Evolutionary conservation across 1,140 invertebrate genomes (phyloP), one percentile per base, ranked within the genome.

Genomic region (Drosophila grimshawi): DNA sequence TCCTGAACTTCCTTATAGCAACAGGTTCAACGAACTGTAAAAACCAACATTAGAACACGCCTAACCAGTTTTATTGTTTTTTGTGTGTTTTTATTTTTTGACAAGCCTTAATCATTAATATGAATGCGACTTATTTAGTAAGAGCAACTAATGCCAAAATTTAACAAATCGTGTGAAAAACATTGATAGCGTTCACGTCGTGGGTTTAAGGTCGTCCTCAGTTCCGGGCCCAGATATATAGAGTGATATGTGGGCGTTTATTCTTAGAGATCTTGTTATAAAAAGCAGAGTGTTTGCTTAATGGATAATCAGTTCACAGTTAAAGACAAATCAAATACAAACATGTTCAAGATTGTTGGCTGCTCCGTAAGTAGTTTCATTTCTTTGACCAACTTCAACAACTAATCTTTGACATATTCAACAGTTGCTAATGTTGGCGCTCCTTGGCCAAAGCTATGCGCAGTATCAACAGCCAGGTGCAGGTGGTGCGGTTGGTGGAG

Each of bases 1-100:
- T 88, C 83, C 83, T 88, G 80, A 52, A 88, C 69, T 77, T 83
- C 80, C 83, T 83, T 70, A 66, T 82, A 29, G 52, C 51, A 39
- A 43, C 43, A 63, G 81, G 83, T 88, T 88, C 85, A 88, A 89
- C 74, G 77, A 89, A 89, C 83, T 89, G 29, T 37, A 2, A 30
- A 49, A 73, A 73, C 37, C 5, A 62, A 41, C 29, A 5, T 10
- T 27, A 53, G 49, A 82, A 56, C 76, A 61, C 2, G 70, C 27
- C 53, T 37, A 86, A 86, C 82, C 76, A 62, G 82, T 86, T 86
- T 49, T 49, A 43, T n/a, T 51, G 29, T 86, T 85, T 19, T 19
- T 19, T 19, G 19, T 19, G 19, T 19, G 19, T 19, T 86, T 86
- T 46, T 49, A 43, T n/a, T 46, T 48, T 56, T 56, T 55, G 41